Evolutionary conservation across 2,113 vertebrate species (phyloP).

Genomic region (Alouatta palliata): DNA sequence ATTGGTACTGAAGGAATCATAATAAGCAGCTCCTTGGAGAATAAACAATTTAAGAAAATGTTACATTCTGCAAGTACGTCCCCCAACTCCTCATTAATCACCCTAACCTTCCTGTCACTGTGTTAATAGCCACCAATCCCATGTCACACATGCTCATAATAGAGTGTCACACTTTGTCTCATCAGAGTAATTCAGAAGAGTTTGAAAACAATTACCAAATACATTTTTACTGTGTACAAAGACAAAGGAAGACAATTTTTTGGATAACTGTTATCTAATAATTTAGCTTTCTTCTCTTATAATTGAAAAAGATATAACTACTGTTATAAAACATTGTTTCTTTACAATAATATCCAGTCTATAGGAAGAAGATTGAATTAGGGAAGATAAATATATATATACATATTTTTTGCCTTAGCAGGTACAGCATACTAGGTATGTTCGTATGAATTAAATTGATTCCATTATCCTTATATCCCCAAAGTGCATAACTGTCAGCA

Average conservation of each 20-base stretch:
- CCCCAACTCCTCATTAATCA: not conserved
- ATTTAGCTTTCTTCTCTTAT: not conserved
- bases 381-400: not conserved
- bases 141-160: not conserved
- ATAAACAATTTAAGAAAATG: not conserved
- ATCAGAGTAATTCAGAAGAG: not conserved
- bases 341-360: not conserved
- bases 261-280: not conserved
- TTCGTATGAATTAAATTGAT: not conserved
- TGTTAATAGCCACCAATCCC: not conserved
- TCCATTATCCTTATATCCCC: not conserved
- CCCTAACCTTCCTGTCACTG: not conserved
- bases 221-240: not conserved
- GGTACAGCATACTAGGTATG: not conserved
- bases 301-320: not conserved
- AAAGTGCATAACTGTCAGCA: not conserved
- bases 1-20: not conserved
- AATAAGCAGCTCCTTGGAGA: slow-evolving; percentile 16
- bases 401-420: not conserved
- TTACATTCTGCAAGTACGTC: not conserved
- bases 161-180: not conserved
- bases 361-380: not conserved
- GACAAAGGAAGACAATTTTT: not conserved
- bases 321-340: not conserved
- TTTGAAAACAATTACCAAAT: not conserved